Evolutionary conservation across 2,113 vertebrate genomes (phyloP).

Genomic region (Salminus brasiliensis): DNA sequence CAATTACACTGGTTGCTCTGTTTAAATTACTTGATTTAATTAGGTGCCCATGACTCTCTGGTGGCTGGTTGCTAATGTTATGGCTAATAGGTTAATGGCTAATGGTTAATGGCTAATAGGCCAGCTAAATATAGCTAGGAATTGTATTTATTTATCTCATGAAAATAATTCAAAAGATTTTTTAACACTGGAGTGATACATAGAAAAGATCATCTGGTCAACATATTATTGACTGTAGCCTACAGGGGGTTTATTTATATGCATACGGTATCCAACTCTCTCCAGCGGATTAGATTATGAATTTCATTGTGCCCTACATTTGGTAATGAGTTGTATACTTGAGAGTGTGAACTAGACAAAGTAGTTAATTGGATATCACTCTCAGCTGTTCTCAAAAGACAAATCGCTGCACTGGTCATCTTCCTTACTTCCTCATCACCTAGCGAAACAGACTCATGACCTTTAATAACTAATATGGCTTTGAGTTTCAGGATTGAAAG

Average conservation of each 20-base stretch:
- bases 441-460: not conserved
- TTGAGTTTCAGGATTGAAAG: not conserved
- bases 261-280: not conserved
- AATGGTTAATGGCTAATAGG: too few relatives aligned
- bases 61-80: too few relatives aligned
- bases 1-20: too few relatives aligned
- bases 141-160: constrained; percentile 4
- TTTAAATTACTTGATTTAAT: too few relatives aligned
- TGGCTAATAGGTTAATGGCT: too few relatives aligned
- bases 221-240: constrained; percentile 17
- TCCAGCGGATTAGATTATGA: not conserved
- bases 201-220: not conserved
- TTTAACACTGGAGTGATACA: not conserved
- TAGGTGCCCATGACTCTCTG: too few relatives aligned
- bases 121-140: constrained; percentile 28
- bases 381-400: too few relatives aligned
- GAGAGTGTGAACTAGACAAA: not conserved
- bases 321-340: not conserved
- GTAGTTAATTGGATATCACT: constrained; percentile 3
- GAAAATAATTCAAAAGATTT: not conserved
- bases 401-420: constrained; percentile 17
- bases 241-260: constrained; percentile 14
- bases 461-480: constrained; percentile 17
- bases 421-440: not conserved
- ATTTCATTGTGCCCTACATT: not conserved